These are phyloP conservation scores for Phenacoccus solenopsis DNA, from an alignment of 1,140 invertebrate genomes.

Conservation along the genomic window DNA sequence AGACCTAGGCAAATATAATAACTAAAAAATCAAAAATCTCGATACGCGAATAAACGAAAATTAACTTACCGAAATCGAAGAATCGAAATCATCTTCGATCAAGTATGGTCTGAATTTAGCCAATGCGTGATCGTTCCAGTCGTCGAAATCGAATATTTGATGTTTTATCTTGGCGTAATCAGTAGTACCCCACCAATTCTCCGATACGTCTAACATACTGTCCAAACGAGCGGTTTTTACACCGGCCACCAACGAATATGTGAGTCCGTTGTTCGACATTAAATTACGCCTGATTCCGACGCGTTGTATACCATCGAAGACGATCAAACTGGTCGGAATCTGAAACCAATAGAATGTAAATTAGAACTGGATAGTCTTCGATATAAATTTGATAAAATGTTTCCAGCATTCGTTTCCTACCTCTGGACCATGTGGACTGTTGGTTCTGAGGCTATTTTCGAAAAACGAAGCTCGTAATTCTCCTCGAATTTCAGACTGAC, in stretches of 20 bases:
- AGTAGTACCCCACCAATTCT: conserved; percentile 93
- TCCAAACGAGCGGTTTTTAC: conserved; percentile 75
- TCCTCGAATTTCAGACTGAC: conserved; percentile 85
- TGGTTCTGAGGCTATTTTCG: conserved; percentile 65
- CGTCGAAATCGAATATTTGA: conserved; percentile 97
- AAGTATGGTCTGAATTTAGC: conserved; percentile 82
- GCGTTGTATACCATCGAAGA: conserved; percentile 88
- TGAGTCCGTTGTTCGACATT: conserved; percentile 66
- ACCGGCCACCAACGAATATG: conserved; percentile 88
- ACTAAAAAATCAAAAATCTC: too few species aligned
- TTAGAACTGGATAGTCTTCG: not conserved
- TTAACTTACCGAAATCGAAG: conserved; percentile 51
- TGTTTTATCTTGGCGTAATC: conserved; percentile 57
- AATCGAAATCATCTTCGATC: conserved; percentile 55
- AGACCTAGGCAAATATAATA: conserved; percentile 30
- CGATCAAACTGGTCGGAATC: conserved; percentile 68
- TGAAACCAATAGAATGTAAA: conserved; percentile 26
- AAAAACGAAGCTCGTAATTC: conserved; percentile 64
- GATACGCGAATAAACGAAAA: too few species aligned
- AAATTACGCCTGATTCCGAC: conserved; percentile 82
- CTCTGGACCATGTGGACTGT: conserved; percentile 35
- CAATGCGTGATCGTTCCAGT: conserved; percentile 96
- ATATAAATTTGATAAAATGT: too few species aligned
- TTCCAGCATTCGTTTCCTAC: too few species aligned
- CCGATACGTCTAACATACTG: conserved; percentile 70